A percentile compares a stretch with the other conserved stretches of the same genome.
phyloP scores from a whole-genome alignment of 2,797 vertebrate genomes.

The Somateria mollissima region DNA sequence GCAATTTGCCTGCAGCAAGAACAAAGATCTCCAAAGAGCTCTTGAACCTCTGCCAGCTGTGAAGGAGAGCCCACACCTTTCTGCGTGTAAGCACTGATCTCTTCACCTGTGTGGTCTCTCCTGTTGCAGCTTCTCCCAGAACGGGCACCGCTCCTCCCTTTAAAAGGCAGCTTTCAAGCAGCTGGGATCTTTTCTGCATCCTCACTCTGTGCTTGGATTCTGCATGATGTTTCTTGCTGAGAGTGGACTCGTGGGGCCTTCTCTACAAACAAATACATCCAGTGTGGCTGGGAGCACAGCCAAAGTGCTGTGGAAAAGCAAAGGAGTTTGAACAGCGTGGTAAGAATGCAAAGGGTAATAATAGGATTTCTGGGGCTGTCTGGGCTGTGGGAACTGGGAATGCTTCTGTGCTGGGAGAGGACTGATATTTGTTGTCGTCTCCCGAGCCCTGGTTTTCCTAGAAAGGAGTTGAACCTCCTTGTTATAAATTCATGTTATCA shows the following conservation, averaged over 20 bases:
- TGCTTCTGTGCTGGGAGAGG: neutral
- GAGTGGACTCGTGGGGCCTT: neutral
- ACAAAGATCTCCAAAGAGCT: neutral
- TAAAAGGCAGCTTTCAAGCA: neutral
- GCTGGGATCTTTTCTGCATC: accelerated
- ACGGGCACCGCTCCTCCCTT: neutral
- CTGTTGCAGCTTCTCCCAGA: neutral
- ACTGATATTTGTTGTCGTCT: neutral
- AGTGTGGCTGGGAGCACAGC: neutral
- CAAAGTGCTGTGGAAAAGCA: neutral
- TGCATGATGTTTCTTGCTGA: neutral
- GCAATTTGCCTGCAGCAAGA: neutral
- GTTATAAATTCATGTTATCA: too few relatives aligned
- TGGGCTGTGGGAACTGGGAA: neutral
- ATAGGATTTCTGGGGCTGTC: neutral
- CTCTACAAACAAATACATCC: neutral
- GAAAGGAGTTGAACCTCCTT: accelerated
- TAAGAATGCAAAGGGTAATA: neutral
- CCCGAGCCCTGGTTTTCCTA: neutral
- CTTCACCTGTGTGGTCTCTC: neutral
- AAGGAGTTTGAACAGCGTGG: neutral
- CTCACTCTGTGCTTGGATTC: neutral
- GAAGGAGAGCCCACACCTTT: neutral
- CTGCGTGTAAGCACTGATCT: neutral
- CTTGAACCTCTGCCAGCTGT: neutral